These are phyloP conservation scores for Catagonus wagneri DNA, from an alignment of 2,113 vertebrate genomes.

Conservation along the genomic window DNA sequence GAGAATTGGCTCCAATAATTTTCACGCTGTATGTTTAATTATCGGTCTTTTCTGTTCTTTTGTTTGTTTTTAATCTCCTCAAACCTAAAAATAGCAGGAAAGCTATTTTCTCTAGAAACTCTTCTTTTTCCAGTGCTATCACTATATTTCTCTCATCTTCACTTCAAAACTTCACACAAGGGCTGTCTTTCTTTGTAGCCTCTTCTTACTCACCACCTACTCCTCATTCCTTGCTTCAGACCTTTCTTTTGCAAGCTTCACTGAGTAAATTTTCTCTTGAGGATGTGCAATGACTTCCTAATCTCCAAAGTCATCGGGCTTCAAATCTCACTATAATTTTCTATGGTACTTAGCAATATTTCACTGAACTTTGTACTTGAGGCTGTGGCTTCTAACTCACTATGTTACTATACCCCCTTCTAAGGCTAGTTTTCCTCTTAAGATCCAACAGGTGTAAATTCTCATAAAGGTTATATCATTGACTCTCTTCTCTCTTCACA, in stretches of 20 bases:
- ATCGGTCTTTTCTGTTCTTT: background rate
- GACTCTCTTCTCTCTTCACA: background rate
- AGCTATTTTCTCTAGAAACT: background rate
- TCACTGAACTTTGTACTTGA: background rate
- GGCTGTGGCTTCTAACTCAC: background rate
- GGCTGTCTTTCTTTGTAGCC: background rate
- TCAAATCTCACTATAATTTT: background rate
- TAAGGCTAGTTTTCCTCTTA: background rate
- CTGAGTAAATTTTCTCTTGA: background rate
- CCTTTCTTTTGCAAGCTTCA: background rate
- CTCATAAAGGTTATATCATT: background rate
- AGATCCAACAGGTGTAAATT: background rate
- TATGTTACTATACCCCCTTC: background rate
- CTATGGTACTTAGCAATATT: background rate
- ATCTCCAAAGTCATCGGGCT: background rate
- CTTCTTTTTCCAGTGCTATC: background rate
- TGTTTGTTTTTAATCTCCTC: background rate
- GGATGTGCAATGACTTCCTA: background rate
- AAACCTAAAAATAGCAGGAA: background rate
- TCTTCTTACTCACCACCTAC: background rate
- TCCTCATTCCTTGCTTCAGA: background rate
- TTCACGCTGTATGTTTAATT: background rate
- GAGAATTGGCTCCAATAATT: background rate
- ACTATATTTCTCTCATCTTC: background rate
- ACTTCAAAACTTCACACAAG: conserved; percentile 5